phyloP scores from a whole-genome alignment of 2,797 vertebrate species.

The Cephalopachus bancanus region DNA sequence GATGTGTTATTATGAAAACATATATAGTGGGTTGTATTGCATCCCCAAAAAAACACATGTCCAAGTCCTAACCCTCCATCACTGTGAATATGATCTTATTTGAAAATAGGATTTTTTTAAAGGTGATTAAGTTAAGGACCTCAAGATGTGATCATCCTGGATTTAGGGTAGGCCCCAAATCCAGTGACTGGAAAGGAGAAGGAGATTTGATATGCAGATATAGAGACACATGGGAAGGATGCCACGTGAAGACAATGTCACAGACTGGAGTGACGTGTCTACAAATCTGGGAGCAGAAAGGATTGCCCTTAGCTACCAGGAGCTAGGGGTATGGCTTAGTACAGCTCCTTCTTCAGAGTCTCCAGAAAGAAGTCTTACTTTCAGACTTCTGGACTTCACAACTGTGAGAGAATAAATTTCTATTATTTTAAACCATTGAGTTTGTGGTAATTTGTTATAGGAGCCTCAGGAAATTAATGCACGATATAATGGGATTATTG shows the following conservation, averaged over 20 bases:
- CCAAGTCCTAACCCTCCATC: background rate
- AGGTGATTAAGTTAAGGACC: slow-evolving; percentile 19
- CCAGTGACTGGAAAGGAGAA: background rate
- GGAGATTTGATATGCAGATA: background rate
- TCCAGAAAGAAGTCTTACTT: slow-evolving; percentile 20
- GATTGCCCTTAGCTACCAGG: background rate
- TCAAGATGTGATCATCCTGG: background rate
- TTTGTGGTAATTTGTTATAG: background rate
- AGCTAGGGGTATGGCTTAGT: background rate
- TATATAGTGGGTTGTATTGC: background rate
- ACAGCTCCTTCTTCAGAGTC: background rate
- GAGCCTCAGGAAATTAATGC: background rate
- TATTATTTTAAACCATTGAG: background rate
- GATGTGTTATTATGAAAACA: background rate
- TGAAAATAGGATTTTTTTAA: background rate
- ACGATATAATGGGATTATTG: background rate
- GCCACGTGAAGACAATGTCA: background rate
- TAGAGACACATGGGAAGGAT: background rate
- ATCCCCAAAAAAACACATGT: background rate
- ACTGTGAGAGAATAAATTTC: background rate
- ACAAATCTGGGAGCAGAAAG: background rate
- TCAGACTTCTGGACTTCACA: background rate
- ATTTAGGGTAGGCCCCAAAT: background rate
- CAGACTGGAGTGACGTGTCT: background rate
- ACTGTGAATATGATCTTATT: background rate